phyloP scores from a whole-genome alignment of 2,113 vertebrate species.

The Psilopogon haemacephalus region DNA sequence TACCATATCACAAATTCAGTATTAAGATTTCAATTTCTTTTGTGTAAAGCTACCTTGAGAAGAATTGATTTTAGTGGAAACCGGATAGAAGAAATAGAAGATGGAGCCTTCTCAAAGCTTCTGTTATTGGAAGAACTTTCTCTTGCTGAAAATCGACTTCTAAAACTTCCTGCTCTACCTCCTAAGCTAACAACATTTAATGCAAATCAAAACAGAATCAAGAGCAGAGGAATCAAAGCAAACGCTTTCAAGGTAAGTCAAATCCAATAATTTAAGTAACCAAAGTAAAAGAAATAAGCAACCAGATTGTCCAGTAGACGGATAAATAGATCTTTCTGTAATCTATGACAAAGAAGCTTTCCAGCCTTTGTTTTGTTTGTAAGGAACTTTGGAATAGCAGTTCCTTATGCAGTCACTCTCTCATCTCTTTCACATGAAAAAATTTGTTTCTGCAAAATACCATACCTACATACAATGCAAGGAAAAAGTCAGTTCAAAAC shows the following conservation, averaged over 20 bases:
- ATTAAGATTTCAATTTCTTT: slow-evolving; percentile 18
- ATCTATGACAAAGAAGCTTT: accelerated
- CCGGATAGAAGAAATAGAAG: slow-evolving; percentile 93
- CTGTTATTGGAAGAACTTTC: slow-evolving; percentile 87
- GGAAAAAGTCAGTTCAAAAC: background rate
- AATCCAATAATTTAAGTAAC: background rate
- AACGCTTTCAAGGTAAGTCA: slow-evolving; percentile 92
- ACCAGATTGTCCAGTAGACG: background rate
- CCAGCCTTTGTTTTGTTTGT: background rate
- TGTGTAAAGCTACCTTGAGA: slow-evolving; percentile 86
- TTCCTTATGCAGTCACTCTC: background rate
- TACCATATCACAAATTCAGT: background rate
- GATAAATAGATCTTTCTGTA: background rate
- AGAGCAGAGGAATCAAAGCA: slow-evolving; percentile 91
- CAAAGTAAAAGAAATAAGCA: background rate
- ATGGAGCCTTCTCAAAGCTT: slow-evolving; percentile 90
- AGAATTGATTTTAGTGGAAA: slow-evolving; percentile 96
- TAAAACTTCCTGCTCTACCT: slow-evolving; percentile 91
- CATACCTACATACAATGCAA: background rate
- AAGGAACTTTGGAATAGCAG: background rate
- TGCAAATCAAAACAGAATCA: slow-evolving; percentile 89
- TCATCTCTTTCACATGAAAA: background rate
- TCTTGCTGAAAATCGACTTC: slow-evolving; percentile 89
- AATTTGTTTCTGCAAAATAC: background rate
- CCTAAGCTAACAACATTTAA: slow-evolving; percentile 86